A percentile compares a stretch with the other conserved stretches of the same genome.
phyloP scores from a whole-genome alignment of 2,113 vertebrate species.

The Mugil cephalus region DNA sequence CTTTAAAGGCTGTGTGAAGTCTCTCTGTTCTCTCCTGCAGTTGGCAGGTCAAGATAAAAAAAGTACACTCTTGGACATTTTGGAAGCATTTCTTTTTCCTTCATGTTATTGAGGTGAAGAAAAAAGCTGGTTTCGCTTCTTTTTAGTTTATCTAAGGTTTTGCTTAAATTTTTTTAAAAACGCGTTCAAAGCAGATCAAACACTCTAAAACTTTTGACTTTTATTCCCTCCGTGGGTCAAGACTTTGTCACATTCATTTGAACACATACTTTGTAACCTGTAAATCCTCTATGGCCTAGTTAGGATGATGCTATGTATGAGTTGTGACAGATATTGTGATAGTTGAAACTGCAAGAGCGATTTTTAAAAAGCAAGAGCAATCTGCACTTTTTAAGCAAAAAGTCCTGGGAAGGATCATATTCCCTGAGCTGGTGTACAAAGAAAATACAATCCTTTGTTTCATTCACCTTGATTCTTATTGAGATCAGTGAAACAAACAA shows the following conservation, averaged over 20 bases:
- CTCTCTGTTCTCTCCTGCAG: constrained; percentile 43
- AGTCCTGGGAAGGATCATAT: constrained; percentile 37
- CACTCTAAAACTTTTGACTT: constrained; percentile 13
- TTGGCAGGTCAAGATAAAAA: constrained; percentile 63
- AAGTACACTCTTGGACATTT: constrained; percentile 35
- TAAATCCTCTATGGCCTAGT: constrained; percentile 26
- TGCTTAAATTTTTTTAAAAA: constrained; percentile 29
- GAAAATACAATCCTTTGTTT: constrained; percentile 59
- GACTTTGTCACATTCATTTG: constrained; percentile 42
- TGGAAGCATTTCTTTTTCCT: constrained; percentile 28
- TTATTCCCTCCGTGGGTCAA: constrained; percentile 20
- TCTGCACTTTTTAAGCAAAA: constrained; percentile 38
- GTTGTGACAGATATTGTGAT: constrained; percentile 33
- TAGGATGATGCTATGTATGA: background rate
- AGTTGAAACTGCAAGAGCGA: background rate
- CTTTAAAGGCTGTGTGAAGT: constrained; percentile 66
- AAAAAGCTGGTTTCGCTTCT: constrained; percentile 45
- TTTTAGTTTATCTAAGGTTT: constrained; percentile 50
- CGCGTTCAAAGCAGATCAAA: constrained; percentile 55
- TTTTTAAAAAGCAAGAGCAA: constrained; percentile 10
- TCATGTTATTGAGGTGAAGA: constrained; percentile 41
- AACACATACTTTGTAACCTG: constrained; percentile 6
- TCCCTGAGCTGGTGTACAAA: constrained; percentile 48
- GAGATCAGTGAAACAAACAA: constrained; percentile 72
- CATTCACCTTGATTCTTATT: constrained; percentile 68